These are phyloP conservation scores for Pyrrhura leucotis DNA, from an alignment of 2,797 vertebrate genomes.

Conservation along the genomic window DNA sequence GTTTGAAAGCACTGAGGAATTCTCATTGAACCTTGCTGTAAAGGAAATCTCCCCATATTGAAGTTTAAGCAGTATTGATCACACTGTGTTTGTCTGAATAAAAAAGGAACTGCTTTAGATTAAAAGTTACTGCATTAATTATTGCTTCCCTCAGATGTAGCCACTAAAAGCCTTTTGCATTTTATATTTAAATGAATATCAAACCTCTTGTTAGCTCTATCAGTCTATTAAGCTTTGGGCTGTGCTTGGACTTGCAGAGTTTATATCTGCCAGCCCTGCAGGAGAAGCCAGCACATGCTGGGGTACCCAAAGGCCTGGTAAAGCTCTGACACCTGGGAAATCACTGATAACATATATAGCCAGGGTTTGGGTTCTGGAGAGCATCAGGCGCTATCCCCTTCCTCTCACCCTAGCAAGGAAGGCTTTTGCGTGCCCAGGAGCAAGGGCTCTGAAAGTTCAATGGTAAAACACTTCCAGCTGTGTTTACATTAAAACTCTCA, in stretches of 20 bases:
- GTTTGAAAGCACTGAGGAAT: not conserved
- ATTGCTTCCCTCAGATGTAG: not conserved
- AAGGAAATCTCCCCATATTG: not conserved
- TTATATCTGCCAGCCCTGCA: not conserved
- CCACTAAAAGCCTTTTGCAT: not conserved
- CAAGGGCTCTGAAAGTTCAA: not conserved
- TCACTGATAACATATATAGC: not conserved
- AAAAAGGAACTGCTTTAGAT: not conserved
- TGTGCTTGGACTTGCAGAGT: not conserved
- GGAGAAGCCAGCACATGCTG: not conserved
- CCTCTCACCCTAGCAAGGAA: not conserved
- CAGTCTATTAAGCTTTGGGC: not conserved
- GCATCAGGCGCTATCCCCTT: not conserved
- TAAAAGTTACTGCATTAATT: not conserved
- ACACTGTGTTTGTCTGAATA: not conserved
- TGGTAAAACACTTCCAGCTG: not conserved
- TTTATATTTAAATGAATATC: not conserved
- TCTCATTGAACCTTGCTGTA: not conserved
- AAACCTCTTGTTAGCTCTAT: not conserved
- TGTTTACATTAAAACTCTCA: not conserved
- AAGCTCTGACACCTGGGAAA: not conserved
- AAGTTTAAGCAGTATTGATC: not conserved
- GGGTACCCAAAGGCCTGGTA: not conserved
- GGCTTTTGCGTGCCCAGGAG: not conserved
- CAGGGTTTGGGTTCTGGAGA: not conserved